Base-by-base conservation (phyloP, 2,113 vertebrate species). In the Pseudopipra pipra region DNA sequence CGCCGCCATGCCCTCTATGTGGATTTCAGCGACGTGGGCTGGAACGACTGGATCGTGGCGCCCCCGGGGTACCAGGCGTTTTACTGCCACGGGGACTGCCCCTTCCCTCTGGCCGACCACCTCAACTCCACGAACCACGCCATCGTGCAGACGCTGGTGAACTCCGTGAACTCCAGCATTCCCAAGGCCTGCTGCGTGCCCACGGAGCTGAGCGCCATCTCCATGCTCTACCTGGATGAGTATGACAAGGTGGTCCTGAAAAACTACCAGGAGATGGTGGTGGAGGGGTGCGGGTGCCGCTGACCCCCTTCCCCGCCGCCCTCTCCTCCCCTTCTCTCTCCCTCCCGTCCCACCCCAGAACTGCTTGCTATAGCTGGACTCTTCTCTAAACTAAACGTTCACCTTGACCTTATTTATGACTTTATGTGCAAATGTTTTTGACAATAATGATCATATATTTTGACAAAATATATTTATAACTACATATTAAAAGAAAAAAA, bases 401-500 rank as follows among this genome's bases (percentile, higher is more conserved):
- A 98, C 98, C 98, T 98, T 98, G 98, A 99, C 98, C 98, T 99
- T 99, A 99, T 99, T 99, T 99, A 99, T 99, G 99, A 99, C 98
- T 98, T 99, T 98, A 99, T 97, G 98, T 99, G 98, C 98, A 98
- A 98, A 98, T 99, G 98, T 98, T 98, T 96, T 99, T 98, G 98
- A 99, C 98, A 98, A 99, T 99, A 99, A 98, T 99, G 99, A 99
- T 99, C 99, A 99, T 99, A 99, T 99, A 99, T 99, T 99, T 99
- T 99, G 99, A 99, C 99, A 98, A 99, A 99, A 98, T 99, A 99
- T 99, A 99, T 99, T 99, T 99, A 99, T 99, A 99, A 99, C 99
- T 98, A 99, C 98, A 93, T 99, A 99, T 99, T 98, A 99, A 99
- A 98, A 98, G 97, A 97, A 97, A 98, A 98, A 99, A 99, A 98